Evolutionary conservation across 2,888 invertebrate genomes (phyloP), one percentile per base, ranked within the genome.

Genomic region (Catocala fraxini): DNA sequence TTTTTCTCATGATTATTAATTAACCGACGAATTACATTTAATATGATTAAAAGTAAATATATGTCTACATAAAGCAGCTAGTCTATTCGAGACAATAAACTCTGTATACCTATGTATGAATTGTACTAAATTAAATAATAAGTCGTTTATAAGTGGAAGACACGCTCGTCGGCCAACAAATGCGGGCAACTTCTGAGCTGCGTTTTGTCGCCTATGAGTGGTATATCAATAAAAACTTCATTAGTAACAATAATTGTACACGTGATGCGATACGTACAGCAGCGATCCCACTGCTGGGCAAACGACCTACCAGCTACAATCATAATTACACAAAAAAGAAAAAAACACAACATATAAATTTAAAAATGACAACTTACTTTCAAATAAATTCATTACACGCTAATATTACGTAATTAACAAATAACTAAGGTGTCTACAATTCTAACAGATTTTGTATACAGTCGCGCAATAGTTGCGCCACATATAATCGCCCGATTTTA

Each of bases 121-220:
- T 58, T 58, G 46, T 58, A 58, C 58, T 58, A 58, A 34, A 43
- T 51, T 43, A 51, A 51, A 46, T 58, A 51, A 58, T 51, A 52
- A 58, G 42, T 57, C 41, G 49, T 42, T 25, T 49, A 43, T 33
- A 15, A 45, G 5, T 59, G 59, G 59, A 56, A 56, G 59, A 59
- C 59, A 15, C 34, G 13, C 6, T 39, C n/a, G 42, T 34, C n/a
- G 11, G n/a, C 41, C 5, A 34, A 11, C 33, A 25, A 45, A 13
- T 11, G 5, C 33, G 34, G 6, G 39, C 47, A 48, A 48, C 52
- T 34, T 58, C 43, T 41, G 33, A 13, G 53, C 54, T 43, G 34
- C 10, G 15, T 33, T 33, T 9, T 4, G 9, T 13, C 12, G 9
- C 51, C 25, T 5, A 34, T 42, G 35, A 25, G 11, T 25, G 53